Evolutionary conservation across 2,113 vertebrate species (phyloP).

Genomic region (Scomber colias): DNA sequence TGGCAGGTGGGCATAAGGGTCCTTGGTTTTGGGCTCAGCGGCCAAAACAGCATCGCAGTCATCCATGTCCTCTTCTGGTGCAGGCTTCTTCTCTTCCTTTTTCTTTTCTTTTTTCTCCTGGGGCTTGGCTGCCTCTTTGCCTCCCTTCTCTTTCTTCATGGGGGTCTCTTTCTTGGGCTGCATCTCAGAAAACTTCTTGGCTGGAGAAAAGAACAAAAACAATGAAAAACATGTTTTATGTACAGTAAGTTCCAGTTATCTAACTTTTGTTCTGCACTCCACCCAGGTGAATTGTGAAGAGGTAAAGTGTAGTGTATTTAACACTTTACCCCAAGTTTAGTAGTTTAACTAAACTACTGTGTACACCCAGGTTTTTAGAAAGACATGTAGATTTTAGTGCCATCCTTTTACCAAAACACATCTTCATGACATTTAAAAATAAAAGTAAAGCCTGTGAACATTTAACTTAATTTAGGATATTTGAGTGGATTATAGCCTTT

Average conservation of each 20-base stretch:
- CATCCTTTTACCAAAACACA: too few relatives aligned
- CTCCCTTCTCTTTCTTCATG: slow-evolving; percentile 89
- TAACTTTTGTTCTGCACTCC: neutral
- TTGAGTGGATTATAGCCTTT: too few relatives aligned
- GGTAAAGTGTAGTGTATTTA: too few relatives aligned
- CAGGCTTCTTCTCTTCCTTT: slow-evolving; percentile 89
- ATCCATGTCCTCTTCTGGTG: slow-evolving; percentile 89
- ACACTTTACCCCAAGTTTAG: too few relatives aligned
- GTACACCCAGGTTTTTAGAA: too few relatives aligned
- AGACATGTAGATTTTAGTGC: too few relatives aligned
- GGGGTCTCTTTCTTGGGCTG: slow-evolving; percentile 91
- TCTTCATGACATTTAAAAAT: too few relatives aligned
- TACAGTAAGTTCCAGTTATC: slow-evolving; percentile 6
- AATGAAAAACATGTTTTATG: slow-evolving; percentile 12
- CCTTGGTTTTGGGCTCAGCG: slow-evolving; percentile 92
- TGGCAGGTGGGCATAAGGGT: slow-evolving; percentile 92
- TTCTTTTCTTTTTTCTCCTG: slow-evolving; percentile 88
- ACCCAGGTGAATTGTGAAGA: neutral
- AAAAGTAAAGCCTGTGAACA: too few relatives aligned
- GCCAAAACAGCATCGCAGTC: slow-evolving; percentile 91
- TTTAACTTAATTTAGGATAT: too few relatives aligned
- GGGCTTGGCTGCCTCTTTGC: slow-evolving; percentile 84
- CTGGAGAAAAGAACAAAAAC: slow-evolving; percentile 69
- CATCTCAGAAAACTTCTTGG: slow-evolving; percentile 93
- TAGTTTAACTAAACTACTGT: too few relatives aligned